A percentile compares a stretch with the other conserved stretches of the same genome.
phyloP scores from a whole-genome alignment of 2,888 invertebrate genomes.

The Ophion costatus region DNA sequence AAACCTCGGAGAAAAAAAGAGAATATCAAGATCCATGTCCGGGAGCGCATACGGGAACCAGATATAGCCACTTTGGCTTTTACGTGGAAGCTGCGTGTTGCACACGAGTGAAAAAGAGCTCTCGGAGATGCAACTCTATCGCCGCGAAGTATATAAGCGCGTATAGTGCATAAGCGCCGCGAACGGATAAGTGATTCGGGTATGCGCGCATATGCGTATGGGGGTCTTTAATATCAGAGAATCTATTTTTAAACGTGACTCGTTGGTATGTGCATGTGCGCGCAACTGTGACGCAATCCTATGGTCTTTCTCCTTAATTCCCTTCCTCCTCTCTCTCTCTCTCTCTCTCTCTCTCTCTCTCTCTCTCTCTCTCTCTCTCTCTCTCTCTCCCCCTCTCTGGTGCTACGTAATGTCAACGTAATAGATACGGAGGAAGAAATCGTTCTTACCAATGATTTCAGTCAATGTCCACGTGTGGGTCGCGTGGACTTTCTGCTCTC shows the following conservation, averaged over 20 bases:
- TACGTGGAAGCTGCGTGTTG: no score
- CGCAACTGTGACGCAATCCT: conserved; percentile 78
- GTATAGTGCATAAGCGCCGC: conserved; percentile 47
- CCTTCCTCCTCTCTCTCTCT: conserved; percentile 60
- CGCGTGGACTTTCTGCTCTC: conserved; percentile 10
- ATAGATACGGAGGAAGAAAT: conserved; percentile 14
- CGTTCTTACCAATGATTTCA: conserved; percentile 24
- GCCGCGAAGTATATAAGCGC: conserved; percentile 22
- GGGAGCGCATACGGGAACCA: no score
- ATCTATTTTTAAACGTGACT: conserved; percentile 83
- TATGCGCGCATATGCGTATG: conserved; percentile 46
- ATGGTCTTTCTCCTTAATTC: conserved; percentile 78
- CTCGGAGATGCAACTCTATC: conserved; percentile 60
- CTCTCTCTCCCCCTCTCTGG: background rate
- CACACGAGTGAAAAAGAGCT: conserved; percentile 11
- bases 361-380: conserved; percentile 13
- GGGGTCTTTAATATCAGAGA: conserved; percentile 78
- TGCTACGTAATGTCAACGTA: conserved; percentile 28
- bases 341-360: background rate
- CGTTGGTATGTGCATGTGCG: conserved; percentile 77
- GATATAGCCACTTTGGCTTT: no score
- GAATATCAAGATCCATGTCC: background rate
- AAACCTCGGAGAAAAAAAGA: background rate
- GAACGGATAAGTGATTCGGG: conserved; percentile 56
- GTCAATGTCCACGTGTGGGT: conserved; percentile 25